A percentile compares a stretch with the other conserved stretches of the same genome.
Evolutionary conservation across 2,888 invertebrate genomes (phyloP).

Genomic region (Latrodectus hesperus): DNA sequence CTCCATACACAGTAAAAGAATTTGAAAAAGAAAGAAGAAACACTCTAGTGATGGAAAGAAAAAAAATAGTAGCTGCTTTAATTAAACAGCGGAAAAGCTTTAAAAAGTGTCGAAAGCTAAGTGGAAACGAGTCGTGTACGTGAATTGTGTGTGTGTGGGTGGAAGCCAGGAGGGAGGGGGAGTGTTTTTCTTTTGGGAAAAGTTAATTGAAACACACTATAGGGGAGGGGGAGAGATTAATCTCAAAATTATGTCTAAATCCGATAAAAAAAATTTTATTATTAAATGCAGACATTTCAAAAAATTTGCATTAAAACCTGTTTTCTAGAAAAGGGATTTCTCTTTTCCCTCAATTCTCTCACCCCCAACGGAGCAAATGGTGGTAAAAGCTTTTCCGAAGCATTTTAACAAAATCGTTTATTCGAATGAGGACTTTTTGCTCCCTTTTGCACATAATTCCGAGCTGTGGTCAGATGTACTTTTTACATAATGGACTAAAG

Average conservation of each 20-base stretch:
- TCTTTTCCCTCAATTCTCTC: conserved; percentile 6
- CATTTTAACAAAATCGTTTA: conserved; percentile 26
- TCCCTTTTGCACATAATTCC: too few species aligned
- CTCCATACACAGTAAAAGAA: conserved; percentile 21
- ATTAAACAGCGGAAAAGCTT: conserved; percentile 68
- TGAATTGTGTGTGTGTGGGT: conserved; percentile 11
- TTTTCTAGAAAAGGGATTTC: conserved; percentile 59
- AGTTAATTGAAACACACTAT: conserved; percentile 68
- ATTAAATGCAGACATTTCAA: conserved; percentile 69
- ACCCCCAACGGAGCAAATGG: conserved; percentile 34
- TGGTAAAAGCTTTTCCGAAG: conserved; percentile 63
- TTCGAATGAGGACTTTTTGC: too few species aligned
- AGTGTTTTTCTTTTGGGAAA: conserved; percentile 60
- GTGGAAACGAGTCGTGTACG: conserved; percentile 61
- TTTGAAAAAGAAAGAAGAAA: conserved; percentile 21
- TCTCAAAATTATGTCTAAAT: conserved; percentile 69
- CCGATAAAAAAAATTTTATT: conserved; percentile 66
- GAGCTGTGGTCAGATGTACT: too few species aligned
- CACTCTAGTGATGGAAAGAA: not conserved
- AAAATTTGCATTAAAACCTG: conserved; percentile 69
- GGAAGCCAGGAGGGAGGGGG: not conserved
- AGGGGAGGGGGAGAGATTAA: conserved; percentile 60
- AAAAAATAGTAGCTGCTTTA: conserved; percentile 64
- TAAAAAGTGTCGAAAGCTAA: conserved; percentile 68
- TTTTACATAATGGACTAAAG: too few species aligned